Conservation (phyloP, 2,113 vertebrate species). For the Xyrauchen texanus region DNA sequence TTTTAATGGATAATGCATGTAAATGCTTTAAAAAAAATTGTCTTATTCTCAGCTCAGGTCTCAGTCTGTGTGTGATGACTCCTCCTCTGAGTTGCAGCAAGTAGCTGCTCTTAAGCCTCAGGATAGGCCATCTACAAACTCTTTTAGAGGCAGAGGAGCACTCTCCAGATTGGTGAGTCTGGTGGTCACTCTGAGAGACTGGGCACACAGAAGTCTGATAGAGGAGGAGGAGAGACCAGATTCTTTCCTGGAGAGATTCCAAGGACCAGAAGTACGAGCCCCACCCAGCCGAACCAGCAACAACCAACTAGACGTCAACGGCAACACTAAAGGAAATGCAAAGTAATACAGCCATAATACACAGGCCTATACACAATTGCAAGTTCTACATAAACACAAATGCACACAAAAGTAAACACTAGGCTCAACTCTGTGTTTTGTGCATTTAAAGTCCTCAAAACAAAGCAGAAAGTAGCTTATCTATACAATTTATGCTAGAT, state of each 20-base stretch:
- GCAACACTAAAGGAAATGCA: conserved; percentile 62
- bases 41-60: conserved; percentile 66
- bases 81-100: conserved; percentile 79
- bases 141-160: conserved; percentile 70
- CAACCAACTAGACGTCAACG: conserved; percentile 62
- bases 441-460: too few relatives aligned
- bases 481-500: too few relatives aligned
- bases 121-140: conserved; percentile 55
- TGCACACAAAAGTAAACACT: too few relatives aligned
- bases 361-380: not conserved
- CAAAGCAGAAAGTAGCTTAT: too few relatives aligned
- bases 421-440: too few relatives aligned
- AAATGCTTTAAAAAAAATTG: not conserved
- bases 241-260: conserved; percentile 92
- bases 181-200: conserved; percentile 86
- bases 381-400: not conserved
- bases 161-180: conserved; percentile 82
- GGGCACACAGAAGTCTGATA: conserved; percentile 83
- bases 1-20: too few relatives aligned
- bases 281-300: conserved; percentile 72
- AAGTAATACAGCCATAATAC: conserved; percentile 57
- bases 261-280: conserved; percentile 79
- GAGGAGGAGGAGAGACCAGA: conserved; percentile 86
- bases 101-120: conserved; percentile 69
- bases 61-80: conserved; percentile 73